Evolutionary conservation across 2,797 vertebrate genomes (phyloP).

Genomic region (Huso huso): DNA sequence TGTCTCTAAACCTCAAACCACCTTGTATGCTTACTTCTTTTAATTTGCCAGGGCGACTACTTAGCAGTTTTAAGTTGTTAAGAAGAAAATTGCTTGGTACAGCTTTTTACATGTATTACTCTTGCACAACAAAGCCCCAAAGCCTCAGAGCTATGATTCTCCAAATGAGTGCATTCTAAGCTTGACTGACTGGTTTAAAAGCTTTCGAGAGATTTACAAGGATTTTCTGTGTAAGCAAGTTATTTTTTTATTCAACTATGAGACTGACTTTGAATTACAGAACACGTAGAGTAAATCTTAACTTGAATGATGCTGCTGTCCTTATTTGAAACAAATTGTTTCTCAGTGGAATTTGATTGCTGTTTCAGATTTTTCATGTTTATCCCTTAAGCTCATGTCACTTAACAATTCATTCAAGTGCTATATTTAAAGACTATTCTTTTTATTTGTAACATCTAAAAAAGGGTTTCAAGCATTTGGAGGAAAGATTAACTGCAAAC

Average conservation of each 20-base stretch:
- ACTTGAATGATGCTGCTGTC: conserved; percentile 40
- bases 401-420: neutral
- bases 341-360: conserved; percentile 8
- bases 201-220: conserved; percentile 72
- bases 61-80: too few species aligned
- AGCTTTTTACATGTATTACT: conserved; percentile 46
- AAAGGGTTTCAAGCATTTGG: conserved; percentile 1
- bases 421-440: conserved; percentile 3
- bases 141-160: conserved; percentile 58
- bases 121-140: conserved; percentile 51
- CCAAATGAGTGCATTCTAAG: conserved; percentile 72
- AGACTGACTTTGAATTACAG: conserved; percentile 53
- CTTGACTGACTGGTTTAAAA: conserved; percentile 79
- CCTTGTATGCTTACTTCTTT: too few species aligned
- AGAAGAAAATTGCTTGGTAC: too few species aligned
- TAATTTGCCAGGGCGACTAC: too few species aligned
- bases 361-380: conserved; percentile 2
- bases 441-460: conserved; percentile 8
- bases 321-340: conserved; percentile 3
- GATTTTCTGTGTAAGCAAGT: conserved; percentile 64
- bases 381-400: neutral
- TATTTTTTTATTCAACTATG: conserved; percentile 63
- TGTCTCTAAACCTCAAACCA: too few species aligned
- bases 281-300: conserved; percentile 47
- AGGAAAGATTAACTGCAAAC: neutral